A percentile compares a stretch with the other conserved stretches of the same genome.
phyloP scores from a whole-genome alignment of 92 coral and sea anemone genomes.

The Meandrina meandrites region DNA sequence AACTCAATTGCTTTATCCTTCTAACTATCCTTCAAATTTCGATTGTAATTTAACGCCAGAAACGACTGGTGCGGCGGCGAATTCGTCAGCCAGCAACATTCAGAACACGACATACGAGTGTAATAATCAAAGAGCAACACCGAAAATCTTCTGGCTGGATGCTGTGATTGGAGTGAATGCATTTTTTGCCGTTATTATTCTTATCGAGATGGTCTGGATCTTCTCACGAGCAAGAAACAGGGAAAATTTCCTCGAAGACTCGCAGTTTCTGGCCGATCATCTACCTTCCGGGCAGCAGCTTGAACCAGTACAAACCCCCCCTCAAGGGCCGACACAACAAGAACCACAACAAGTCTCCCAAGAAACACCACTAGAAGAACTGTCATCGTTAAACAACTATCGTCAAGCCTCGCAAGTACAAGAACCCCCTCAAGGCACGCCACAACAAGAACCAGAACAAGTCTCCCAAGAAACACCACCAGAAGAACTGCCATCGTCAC shows the following conservation, averaged over 20 bases:
- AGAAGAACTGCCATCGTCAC: no score
- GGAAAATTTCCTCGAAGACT: neutral
- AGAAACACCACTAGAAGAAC: no score
- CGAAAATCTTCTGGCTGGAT: neutral
- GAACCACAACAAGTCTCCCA: no score
- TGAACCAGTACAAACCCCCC: no score
- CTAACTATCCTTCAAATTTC: neutral
- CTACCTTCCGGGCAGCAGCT: no score
- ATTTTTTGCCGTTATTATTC: neutral
- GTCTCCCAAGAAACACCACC: no score
- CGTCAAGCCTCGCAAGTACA: no score
- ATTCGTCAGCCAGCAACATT: neutral
- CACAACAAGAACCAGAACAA: no score
- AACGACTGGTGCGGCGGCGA: neutral
- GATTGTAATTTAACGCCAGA: neutral
- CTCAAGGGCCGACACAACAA: no score
- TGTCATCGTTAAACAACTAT: no score
- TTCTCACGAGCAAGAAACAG: neutral
- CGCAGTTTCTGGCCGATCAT: neutral
- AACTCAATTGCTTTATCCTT: neutral
- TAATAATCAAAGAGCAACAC: neutral
- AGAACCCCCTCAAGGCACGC: no score
- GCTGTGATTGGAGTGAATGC: neutral
- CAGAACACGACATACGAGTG: slow-evolving; percentile 1
- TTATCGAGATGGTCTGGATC: neutral